Conservation (phyloP, 2,797 vertebrate species). For the Leptatherina wallacei region DNA sequence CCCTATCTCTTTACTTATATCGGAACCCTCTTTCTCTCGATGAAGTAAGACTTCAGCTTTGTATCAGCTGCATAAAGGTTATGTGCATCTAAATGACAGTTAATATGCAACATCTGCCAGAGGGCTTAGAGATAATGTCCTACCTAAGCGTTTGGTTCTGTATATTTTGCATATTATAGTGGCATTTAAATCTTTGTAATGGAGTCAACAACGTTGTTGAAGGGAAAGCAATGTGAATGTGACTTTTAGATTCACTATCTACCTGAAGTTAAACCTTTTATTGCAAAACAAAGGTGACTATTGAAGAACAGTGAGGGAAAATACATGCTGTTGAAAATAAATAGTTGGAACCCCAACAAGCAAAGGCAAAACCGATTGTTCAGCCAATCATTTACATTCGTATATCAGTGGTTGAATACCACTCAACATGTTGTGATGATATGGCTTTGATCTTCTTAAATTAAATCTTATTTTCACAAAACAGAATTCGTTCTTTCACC, state of each 20-base stretch:
- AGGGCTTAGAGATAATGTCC: constrained; percentile 32
- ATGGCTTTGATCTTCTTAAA: background rate
- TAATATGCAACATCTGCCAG: constrained; percentile 45
- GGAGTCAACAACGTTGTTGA: constrained; percentile 9
- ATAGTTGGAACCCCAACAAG: constrained; percentile 11
- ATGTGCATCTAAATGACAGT: constrained; percentile 47
- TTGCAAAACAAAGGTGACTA: constrained; percentile 12
- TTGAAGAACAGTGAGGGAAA: constrained; percentile 3
- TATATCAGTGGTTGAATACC: background rate
- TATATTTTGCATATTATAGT: constrained; percentile 12
- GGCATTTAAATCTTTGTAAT: constrained; percentile 18
- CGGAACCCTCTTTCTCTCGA: constrained; percentile 8
- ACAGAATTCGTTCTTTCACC: too few species aligned
- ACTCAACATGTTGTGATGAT: background rate
- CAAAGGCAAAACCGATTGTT: background rate
- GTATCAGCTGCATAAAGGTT: constrained; percentile 52
- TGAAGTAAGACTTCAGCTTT: constrained; percentile 49
- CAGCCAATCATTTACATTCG: background rate
- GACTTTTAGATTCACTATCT: constrained; percentile 13
- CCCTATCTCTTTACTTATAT: constrained; percentile 13
- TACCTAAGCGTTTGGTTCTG: constrained; percentile 18
- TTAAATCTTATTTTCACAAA: background rate
- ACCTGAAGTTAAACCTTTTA: background rate
- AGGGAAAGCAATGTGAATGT: constrained; percentile 13
- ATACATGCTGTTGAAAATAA: constrained; percentile 4